phyloP scores from a whole-genome alignment of 1,140 invertebrate species.

The Drosophila tropicalis region DNA sequence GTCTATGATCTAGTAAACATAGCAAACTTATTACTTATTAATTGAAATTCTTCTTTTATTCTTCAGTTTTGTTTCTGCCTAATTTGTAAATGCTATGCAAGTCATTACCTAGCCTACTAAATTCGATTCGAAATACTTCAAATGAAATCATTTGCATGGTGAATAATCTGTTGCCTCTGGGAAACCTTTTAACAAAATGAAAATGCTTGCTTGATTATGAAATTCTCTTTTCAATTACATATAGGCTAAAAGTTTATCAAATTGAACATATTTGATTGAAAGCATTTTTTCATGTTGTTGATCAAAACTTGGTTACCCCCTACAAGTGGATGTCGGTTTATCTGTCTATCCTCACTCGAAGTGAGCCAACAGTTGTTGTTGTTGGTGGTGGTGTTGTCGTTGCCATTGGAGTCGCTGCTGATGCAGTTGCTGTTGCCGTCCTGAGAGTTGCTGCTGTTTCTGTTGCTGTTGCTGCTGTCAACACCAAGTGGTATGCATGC shows the following conservation, averaged over 20 bases:
- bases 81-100: no score
- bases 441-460: conserved; percentile 43
- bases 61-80: no score
- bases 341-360: conserved; percentile 60
- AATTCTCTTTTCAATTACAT: conserved; percentile 1
- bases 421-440: conserved; percentile 59
- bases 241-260: conserved; percentile 3
- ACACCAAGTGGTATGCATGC: conserved; percentile 76
- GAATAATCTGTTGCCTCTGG: not conserved
- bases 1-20: no score
- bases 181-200: conserved; percentile 2
- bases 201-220: conserved; percentile 8
- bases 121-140: no score
- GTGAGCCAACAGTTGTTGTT: conserved; percentile 53
- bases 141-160: not conserved
- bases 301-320: conserved; percentile 16
- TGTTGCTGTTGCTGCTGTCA: conserved; percentile 61
- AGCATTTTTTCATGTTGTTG: conserved; percentile 8
- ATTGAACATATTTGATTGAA: conserved; percentile 13
- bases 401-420: no score
- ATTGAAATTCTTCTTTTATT: no score
- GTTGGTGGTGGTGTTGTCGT: no score
- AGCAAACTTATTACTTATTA: no score
- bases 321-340: conserved; percentile 26
- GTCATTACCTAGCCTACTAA: no score